These are phyloP conservation scores for Otolemur crassicaudatus DNA, from an alignment of 2,797 vertebrate species.

Conservation along the genomic window DNA sequence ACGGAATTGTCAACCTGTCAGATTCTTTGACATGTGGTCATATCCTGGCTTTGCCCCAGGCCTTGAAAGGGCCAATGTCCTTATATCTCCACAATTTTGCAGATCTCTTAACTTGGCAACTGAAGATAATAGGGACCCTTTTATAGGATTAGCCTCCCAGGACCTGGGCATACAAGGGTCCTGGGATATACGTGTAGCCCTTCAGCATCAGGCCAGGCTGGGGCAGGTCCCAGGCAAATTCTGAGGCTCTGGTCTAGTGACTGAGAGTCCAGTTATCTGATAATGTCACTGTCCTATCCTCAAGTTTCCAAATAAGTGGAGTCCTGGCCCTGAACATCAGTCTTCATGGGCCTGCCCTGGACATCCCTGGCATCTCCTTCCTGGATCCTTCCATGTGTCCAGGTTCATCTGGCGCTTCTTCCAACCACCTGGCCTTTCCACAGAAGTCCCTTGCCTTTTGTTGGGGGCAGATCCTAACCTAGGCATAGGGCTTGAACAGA, in stretches of 20 bases:
- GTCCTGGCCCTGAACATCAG: neutral
- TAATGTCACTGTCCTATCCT: neutral
- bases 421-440: neutral
- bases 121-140: neutral
- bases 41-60: neutral
- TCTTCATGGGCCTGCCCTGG: neutral
- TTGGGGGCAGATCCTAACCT: neutral
- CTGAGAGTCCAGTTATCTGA: neutral
- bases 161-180: rapidly evolving
- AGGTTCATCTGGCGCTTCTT: rapidly evolving
- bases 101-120: neutral
- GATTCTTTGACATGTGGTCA: neutral
- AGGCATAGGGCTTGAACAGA: neutral
- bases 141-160: neutral
- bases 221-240: rapidly evolving
- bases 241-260: neutral
- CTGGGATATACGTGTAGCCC: neutral
- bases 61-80: neutral
- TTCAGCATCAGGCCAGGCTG: neutral
- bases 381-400: neutral
- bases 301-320: neutral
- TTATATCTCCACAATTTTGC: neutral
- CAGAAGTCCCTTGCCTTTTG: neutral
- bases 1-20: rapidly evolving
- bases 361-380: neutral